phyloP scores from a whole-genome alignment of 1,140 invertebrate genomes.

The Euschistus heros region DNA sequence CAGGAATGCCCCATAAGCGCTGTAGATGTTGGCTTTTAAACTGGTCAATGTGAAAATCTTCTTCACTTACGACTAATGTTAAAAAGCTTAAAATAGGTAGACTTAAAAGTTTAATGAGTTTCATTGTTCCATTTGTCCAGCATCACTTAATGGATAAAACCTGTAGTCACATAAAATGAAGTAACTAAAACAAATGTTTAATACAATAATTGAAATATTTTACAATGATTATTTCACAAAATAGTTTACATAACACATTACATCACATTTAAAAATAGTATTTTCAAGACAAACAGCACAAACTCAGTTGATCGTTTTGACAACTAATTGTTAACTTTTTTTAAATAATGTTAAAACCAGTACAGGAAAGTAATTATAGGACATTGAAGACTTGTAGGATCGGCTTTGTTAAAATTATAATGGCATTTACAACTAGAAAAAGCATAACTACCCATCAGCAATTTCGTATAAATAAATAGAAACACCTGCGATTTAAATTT shows the following conservation, averaged over 20 bases:
- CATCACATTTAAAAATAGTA: background rate
- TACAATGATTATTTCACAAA: background rate
- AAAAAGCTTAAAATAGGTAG: background rate
- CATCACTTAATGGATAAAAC: background rate
- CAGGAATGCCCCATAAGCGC: constrained; percentile 28
- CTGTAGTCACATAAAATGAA: background rate
- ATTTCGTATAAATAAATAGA: background rate
- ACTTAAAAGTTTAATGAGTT: background rate
- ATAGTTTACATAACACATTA: background rate
- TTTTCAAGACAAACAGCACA: no score
- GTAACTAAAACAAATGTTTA: background rate
- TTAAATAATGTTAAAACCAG: no score
- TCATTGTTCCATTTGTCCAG: background rate
- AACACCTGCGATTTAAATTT: background rate
- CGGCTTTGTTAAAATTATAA: background rate
- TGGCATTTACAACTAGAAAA: background rate
- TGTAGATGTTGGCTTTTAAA: constrained; percentile 20
- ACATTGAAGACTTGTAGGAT: background rate
- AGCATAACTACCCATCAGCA: background rate
- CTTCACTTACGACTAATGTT: constrained; percentile 2
- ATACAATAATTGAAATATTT: background rate
- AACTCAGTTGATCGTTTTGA: no score
- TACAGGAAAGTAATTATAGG: no score
- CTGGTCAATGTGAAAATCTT: constrained; percentile 25
- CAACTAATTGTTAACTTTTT: no score